Percentiles rank a stretch among this genome's conserved stretches.
Evolutionary conservation across 2,797 vertebrate species (phyloP).

Genomic region (Onychomys leucogaster): DNA sequence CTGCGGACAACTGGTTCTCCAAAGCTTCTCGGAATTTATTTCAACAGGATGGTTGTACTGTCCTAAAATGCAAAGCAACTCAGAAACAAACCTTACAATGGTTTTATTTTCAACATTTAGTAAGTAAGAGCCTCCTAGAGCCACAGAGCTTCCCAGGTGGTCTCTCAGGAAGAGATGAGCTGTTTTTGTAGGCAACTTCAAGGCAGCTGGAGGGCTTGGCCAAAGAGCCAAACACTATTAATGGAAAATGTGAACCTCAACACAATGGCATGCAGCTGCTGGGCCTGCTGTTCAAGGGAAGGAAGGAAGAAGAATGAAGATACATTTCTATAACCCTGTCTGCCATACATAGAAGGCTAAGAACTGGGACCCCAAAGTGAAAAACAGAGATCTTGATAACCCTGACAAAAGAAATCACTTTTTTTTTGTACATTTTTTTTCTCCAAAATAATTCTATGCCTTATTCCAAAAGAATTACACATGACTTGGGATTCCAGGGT

Average conservation of each 20-base stretch:
- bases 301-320: constrained; percentile 42
- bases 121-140: constrained; percentile 77
- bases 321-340: constrained; percentile 59
- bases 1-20: not conserved
- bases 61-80: constrained; percentile 52
- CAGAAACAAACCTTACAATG: constrained; percentile 48
- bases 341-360: constrained; percentile 60
- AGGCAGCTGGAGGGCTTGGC: constrained; percentile 79
- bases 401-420: constrained; percentile 21
- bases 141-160: constrained; percentile 73
- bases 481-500: constrained; percentile 81
- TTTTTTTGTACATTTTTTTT: constrained; percentile 71
- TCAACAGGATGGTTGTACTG: not conserved
- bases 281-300: constrained; percentile 71
- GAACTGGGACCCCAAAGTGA: not conserved
- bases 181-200: constrained; percentile 50
- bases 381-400: constrained; percentile 17
- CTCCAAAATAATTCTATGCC: constrained; percentile 71
- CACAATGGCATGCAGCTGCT: constrained; percentile 72
- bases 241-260: constrained; percentile 82
- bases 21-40: not conserved
- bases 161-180: constrained; percentile 62
- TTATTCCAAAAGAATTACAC: constrained; percentile 80
- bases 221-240: constrained; percentile 81
- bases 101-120: constrained; percentile 33